Conservation (phyloP, 2,113 vertebrate genomes). For the Leptocoma aspasia region DNA sequence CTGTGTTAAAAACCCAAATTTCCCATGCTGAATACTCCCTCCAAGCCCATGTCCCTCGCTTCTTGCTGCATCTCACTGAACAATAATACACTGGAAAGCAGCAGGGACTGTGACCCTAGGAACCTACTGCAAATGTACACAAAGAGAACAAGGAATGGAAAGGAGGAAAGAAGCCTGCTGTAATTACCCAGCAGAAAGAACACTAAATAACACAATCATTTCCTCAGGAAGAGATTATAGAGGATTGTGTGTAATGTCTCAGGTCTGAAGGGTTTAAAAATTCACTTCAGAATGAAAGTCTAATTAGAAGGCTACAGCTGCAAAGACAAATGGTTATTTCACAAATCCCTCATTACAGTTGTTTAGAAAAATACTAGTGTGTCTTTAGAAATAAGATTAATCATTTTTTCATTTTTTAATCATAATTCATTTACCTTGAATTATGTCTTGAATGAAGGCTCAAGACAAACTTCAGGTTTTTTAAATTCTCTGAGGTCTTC, state of each 20-base stretch:
- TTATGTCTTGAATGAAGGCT: neutral
- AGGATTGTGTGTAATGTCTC: neutral
- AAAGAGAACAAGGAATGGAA: neutral
- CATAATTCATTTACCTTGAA: neutral
- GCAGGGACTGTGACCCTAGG: neutral
- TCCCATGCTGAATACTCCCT: neutral
- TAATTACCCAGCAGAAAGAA: neutral
- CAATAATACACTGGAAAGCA: neutral
- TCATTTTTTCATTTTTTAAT: neutral
- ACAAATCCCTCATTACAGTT: neutral
- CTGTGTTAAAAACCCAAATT: neutral
- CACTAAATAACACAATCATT: neutral
- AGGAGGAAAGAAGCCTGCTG: neutral
- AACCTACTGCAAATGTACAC: neutral
- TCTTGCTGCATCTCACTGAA: neutral
- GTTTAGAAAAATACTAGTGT: slow-evolving; percentile 29
- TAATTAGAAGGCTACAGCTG: slow-evolving; percentile 3
- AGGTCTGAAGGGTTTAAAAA: slow-evolving; percentile 13
- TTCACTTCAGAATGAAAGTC: neutral
- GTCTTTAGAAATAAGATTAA: neutral
- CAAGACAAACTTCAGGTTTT: neutral
- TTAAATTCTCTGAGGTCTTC: neutral
- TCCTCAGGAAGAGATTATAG: slow-evolving; percentile 52
- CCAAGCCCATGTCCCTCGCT: rapidly evolving
- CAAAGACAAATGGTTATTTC: neutral